phyloP scores from a whole-genome alignment of 1,140 invertebrate species.

The Dinothrombium tinctorium region DNA sequence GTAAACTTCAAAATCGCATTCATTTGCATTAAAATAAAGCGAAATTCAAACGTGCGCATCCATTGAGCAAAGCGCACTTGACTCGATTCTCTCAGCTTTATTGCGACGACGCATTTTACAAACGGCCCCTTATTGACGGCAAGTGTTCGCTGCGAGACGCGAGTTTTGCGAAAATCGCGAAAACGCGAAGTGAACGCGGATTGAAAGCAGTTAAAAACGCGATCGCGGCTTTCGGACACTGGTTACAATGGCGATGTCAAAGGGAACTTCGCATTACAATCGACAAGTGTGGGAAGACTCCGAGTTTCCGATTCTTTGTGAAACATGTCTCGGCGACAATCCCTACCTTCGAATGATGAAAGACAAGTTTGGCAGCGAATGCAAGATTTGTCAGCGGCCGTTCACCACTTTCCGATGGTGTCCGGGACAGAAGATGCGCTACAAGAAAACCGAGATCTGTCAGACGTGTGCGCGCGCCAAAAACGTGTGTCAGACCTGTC shows the following conservation, averaged over 20 bases:
- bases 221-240: too few species aligned
- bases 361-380: conserved; percentile 94
- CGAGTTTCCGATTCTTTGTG: conserved; percentile 96
- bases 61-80: too few species aligned
- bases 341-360: conserved; percentile 50
- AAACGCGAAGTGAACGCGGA: too few species aligned
- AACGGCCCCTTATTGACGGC: too few species aligned
- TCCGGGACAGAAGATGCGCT: conserved; percentile 91
- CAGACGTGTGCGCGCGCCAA: conserved; percentile 95
- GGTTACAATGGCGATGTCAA: conserved; percentile 11
- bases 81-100: too few species aligned
- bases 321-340: conserved; percentile 64
- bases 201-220: too few species aligned
- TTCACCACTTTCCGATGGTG: conserved; percentile 94
- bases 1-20: too few species aligned
- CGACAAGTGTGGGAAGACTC: conserved; percentile 20
- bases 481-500: conserved; percentile 97
- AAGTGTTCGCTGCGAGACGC: too few species aligned
- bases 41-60: too few species aligned
- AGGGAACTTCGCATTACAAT: conserved; percentile 12
- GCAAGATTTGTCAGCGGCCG: conserved; percentile 91
- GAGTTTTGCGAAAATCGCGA: too few species aligned
- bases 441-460: conserved; percentile 98
- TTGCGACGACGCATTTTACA: too few species aligned
- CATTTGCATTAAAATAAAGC: too few species aligned